phyloP scores from a whole-genome alignment of 2,113 vertebrate genomes.

The Salvelinus alpinus region DNA sequence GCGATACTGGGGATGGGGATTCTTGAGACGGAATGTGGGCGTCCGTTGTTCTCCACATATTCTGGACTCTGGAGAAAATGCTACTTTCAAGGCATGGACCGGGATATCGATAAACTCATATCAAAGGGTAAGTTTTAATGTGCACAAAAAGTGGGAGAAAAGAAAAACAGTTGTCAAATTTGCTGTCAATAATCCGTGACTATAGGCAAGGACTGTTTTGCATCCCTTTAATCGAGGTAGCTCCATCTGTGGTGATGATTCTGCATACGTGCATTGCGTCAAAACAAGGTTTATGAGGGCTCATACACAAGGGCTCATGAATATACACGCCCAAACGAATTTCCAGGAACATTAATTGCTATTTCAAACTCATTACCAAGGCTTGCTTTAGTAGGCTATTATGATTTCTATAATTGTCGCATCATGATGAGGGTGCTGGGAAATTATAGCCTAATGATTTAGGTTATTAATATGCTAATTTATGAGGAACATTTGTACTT shows the following conservation, averaged over 20 bases:
- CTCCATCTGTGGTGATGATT: neutral
- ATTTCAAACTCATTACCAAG: no score
- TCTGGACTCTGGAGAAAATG: conserved; percentile 86
- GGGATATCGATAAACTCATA: conserved; percentile 84
- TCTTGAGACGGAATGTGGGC: conserved; percentile 83
- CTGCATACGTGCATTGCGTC: conserved; percentile 26
- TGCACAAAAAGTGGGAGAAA: neutral
- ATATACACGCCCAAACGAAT: conserved; percentile 1
- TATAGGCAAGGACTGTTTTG: neutral
- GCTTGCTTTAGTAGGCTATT: no score
- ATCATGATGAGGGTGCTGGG: no score
- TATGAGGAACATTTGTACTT: no score
- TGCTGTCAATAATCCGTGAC: neutral
- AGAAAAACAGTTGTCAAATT: neutral
- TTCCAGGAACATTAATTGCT: no score
- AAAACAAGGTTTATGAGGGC: conserved; percentile 9
- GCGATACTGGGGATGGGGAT: conserved; percentile 85
- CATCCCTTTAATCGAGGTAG: neutral
- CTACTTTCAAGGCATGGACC: conserved; percentile 79
- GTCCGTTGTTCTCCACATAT: conserved; percentile 83
- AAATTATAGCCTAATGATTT: no score
- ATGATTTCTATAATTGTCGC: no score
- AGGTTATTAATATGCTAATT: no score
- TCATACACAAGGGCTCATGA: neutral
- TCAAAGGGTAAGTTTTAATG: conserved; percentile 65